These are phyloP conservation scores for Rhamnusium bicolor DNA, from an alignment of 2,888 invertebrate species.

Conservation along the genomic window DNA sequence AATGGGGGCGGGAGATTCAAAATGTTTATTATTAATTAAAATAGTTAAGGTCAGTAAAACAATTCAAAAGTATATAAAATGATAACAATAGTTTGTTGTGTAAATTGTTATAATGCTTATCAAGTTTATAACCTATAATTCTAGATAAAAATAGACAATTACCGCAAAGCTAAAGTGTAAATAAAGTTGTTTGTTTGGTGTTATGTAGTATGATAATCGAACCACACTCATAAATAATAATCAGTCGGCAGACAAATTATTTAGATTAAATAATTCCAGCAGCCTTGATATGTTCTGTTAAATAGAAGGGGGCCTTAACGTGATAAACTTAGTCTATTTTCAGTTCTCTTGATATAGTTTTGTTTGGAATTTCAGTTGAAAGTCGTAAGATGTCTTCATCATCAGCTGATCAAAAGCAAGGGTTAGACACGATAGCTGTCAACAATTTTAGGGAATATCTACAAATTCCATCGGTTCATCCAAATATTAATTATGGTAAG, in stretches of 20 bases:
- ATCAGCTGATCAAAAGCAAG: constrained; percentile 65
- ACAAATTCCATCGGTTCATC: constrained; percentile 90
- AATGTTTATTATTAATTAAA: neutral
- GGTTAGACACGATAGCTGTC: constrained; percentile 64
- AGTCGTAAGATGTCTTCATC: constrained; percentile 64
- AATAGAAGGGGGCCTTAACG: constrained; percentile 8
- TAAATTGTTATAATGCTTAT: neutral
- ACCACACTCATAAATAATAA: constrained; percentile 33
- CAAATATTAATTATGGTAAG: constrained; percentile 89
- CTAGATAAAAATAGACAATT: neutral
- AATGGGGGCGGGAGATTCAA: constrained; percentile 44
- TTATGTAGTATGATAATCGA: constrained; percentile 13
- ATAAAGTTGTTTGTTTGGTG: constrained; percentile 27
- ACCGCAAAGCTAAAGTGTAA: constrained; percentile 1
- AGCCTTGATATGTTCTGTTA: constrained; percentile 37
- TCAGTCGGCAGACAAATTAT: constrained; percentile 2
- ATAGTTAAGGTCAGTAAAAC: constrained; percentile 19
- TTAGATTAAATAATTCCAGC: constrained; percentile 44
- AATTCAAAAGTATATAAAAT: neutral
- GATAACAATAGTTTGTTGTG: constrained; percentile 15
- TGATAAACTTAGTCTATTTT: constrained; percentile 25
- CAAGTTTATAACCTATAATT: neutral
- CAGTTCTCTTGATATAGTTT: constrained; percentile 26
- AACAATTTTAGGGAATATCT: constrained; percentile 89
- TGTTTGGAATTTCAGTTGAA: constrained; percentile 44